Evolutionary conservation across 2,113 vertebrate species (phyloP).

Genomic region (Pantherophis guttatus): DNA sequence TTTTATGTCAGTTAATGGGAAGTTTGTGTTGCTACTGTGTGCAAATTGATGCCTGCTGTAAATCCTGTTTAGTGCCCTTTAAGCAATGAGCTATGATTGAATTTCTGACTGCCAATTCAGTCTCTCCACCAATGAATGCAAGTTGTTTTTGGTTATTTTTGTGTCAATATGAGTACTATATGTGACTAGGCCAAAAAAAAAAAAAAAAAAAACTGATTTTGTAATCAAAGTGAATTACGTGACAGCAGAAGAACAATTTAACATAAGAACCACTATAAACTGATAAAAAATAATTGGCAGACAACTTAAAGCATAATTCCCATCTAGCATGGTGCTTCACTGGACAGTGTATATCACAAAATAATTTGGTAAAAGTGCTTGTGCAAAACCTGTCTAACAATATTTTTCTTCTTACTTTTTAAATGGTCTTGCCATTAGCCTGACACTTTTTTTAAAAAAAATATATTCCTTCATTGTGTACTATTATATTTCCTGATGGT

Average conservation of each 20-base stretch:
- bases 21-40: background rate
- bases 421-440: background rate
- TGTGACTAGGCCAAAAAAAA: background rate
- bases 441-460: background rate
- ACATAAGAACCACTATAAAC: background rate
- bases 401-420: background rate
- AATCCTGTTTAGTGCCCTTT: background rate
- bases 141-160: background rate
- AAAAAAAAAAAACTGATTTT: background rate
- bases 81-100: background rate
- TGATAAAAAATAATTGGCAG: background rate
- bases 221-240: background rate
- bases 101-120: background rate
- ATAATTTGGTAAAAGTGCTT: no score
- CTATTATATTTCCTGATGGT: no score
- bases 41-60: background rate
- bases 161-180: background rate
- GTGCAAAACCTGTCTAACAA: no score
- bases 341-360: no score
- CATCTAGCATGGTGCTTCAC: no score
- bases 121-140: background rate
- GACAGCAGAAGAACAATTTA: background rate
- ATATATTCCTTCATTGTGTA: no score
- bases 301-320: background rate
- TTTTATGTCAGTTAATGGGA: background rate